Evolutionary conservation across 2,113 vertebrate species (phyloP).

Genomic region (Bubo scandiacus): DNA sequence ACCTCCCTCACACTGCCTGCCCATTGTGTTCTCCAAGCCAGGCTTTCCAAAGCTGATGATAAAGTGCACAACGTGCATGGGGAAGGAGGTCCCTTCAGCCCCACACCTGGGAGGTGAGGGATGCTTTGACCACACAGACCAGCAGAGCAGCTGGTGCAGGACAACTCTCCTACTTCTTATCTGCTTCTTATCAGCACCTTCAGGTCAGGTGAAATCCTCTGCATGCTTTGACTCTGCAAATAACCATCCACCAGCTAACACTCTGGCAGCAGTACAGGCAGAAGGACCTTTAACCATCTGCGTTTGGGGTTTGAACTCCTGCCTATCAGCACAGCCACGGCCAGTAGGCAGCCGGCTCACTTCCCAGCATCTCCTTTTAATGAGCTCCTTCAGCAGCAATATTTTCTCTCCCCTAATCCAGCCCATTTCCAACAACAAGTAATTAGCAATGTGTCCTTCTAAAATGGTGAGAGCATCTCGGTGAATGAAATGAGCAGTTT

Average conservation of each 20-base stretch:
- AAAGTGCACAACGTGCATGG: fast-evolving
- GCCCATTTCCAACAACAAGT: not conserved
- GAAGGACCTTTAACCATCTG: not conserved
- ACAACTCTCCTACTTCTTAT: not conserved
- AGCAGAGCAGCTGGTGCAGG: not conserved
- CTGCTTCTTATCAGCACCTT: not conserved
- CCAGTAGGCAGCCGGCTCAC: fast-evolving
- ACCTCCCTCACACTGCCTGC: not conserved
- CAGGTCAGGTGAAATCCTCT: not conserved
- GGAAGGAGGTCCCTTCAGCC: not conserved
- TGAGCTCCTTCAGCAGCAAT: not conserved
- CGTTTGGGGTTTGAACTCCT: not conserved
- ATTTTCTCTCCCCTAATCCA: not conserved
- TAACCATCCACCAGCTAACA: fast-evolving
- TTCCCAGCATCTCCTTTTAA: not conserved
- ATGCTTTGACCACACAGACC: not conserved
- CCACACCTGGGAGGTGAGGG: not conserved
- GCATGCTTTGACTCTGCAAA: not conserved
- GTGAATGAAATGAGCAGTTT: not conserved
- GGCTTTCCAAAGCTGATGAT: not conserved
- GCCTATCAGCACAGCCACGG: fast-evolving
- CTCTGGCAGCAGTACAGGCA: not conserved
- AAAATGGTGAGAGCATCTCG: not conserved
- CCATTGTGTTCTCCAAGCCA: not conserved
- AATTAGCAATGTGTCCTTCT: not conserved